Evolutionary conservation across 2,888 invertebrate species (phyloP).

Genomic region (Eupeodes latifasciatus): DNA sequence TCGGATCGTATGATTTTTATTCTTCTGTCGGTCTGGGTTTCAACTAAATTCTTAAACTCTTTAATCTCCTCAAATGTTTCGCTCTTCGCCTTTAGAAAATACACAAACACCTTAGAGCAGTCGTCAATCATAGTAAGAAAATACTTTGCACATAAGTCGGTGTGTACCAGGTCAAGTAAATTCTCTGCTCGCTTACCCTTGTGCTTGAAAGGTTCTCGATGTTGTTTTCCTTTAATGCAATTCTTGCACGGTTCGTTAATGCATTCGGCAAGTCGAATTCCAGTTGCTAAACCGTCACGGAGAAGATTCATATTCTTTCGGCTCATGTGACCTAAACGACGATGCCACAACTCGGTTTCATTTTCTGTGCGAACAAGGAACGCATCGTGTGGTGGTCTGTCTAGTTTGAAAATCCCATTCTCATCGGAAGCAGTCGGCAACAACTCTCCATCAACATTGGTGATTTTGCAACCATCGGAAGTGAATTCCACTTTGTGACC

Average conservation of each 20-base stretch:
- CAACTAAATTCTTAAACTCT: too few relatives aligned
- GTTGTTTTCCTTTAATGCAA: not conserved
- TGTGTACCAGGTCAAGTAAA: not conserved
- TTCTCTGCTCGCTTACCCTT: not conserved
- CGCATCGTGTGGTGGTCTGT: too few relatives aligned
- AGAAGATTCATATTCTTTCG: not conserved
- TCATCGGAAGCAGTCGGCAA: too few relatives aligned
- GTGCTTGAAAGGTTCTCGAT: not conserved
- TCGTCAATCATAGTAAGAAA: not conserved
- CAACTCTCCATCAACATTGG: too few relatives aligned
- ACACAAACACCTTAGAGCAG: not conserved
- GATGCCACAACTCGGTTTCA: too few relatives aligned
- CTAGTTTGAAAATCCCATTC: too few relatives aligned
- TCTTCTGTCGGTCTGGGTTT: too few relatives aligned
- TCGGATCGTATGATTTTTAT: conserved; percentile 9
- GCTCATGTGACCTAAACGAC: too few relatives aligned
- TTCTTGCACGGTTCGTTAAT: not conserved
- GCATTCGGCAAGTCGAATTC: not conserved
- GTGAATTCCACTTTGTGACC: too few relatives aligned
- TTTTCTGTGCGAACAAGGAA: too few relatives aligned
- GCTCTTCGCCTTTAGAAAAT: not conserved
- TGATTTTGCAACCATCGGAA: too few relatives aligned
- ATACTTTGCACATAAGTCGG: not conserved
- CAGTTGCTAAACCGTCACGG: too few relatives aligned
- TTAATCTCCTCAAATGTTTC: not conserved